Conservation (phyloP, 2,113 vertebrate species). For the Eurypyga helias region DNA sequence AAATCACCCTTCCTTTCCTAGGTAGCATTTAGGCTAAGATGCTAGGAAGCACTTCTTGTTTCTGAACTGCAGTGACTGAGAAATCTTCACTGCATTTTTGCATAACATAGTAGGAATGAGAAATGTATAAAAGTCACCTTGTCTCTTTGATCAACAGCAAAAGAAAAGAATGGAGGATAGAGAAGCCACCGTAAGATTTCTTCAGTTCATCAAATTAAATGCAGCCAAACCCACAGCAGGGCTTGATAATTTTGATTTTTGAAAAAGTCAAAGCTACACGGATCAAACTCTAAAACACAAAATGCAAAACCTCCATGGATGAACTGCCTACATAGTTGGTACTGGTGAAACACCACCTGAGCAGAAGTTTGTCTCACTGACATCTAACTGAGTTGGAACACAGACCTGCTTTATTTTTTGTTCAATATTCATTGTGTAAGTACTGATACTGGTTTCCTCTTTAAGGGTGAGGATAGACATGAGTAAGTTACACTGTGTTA, state of each 20-base stretch:
- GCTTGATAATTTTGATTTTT: neutral
- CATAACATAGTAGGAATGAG: neutral
- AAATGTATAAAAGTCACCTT: neutral
- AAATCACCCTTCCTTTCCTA: neutral
- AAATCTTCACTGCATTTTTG: neutral
- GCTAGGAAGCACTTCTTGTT: neutral
- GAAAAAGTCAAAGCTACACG: neutral
- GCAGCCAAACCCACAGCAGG: neutral
- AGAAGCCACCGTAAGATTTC: neutral
- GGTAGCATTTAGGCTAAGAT: neutral
- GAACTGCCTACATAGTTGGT: fast-evolving
- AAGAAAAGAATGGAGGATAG: neutral
- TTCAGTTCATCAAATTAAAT: neutral
- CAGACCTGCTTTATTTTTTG: neutral
- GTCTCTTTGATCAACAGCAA: neutral
- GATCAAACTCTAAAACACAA: neutral
- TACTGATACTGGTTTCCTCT: neutral
- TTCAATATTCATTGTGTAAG: neutral
- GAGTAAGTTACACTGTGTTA: neutral
- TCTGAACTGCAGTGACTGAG: neutral
- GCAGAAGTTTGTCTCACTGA: neutral
- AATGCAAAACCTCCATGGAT: neutral
- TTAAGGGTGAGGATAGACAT: neutral
- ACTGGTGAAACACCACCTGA: neutral
- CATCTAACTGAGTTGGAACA: neutral